phyloP scores from a whole-genome alignment of 35 echinoderm and acorn worm species.

The Eucidaris tribuloides region DNA sequence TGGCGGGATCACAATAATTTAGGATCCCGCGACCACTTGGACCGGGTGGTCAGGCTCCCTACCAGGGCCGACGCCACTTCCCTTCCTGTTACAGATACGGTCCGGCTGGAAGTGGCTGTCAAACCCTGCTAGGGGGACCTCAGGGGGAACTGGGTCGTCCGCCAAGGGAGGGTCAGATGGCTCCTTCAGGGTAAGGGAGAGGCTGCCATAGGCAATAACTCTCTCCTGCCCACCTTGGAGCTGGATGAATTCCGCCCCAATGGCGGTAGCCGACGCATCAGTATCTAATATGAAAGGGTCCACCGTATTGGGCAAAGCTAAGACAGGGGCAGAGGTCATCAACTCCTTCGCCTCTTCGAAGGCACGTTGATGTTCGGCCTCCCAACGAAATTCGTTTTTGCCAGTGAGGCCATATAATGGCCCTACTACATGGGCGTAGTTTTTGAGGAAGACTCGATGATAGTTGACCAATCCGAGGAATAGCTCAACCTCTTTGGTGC shows the following conservation, averaged over 20 bases:
- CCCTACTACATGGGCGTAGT: slow-evolving; percentile 1
- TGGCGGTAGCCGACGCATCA: not conserved
- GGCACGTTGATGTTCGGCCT: not conserved
- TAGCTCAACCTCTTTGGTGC: slow-evolving; percentile 14
- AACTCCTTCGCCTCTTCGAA: not conserved
- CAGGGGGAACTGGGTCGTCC: too few relatives aligned
- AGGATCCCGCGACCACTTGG: too few relatives aligned
- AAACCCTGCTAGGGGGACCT: too few relatives aligned
- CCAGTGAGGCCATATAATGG: slow-evolving; percentile 10
- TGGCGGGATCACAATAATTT: too few relatives aligned
- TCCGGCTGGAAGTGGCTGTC: too few relatives aligned
- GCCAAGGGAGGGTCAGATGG: too few relatives aligned
- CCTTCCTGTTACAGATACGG: too few relatives aligned
- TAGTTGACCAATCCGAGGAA: slow-evolving; percentile 51
- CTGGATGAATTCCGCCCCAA: not conserved
- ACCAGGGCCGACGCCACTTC: too few relatives aligned
- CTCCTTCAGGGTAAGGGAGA: not conserved
- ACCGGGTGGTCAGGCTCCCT: too few relatives aligned
- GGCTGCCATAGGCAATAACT: not conserved
- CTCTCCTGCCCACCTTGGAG: not conserved
- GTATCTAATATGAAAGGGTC: slow-evolving; percentile 16
- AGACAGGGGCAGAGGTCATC: slow-evolving; percentile 5
- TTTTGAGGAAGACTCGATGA: slow-evolving; percentile 30
- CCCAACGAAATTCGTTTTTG: slow-evolving; percentile 17
- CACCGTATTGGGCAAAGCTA: not conserved